Evolutionary conservation across 1,140 invertebrate genomes (phyloP).

Genomic region (Meloidogyne floridensis): DNA sequence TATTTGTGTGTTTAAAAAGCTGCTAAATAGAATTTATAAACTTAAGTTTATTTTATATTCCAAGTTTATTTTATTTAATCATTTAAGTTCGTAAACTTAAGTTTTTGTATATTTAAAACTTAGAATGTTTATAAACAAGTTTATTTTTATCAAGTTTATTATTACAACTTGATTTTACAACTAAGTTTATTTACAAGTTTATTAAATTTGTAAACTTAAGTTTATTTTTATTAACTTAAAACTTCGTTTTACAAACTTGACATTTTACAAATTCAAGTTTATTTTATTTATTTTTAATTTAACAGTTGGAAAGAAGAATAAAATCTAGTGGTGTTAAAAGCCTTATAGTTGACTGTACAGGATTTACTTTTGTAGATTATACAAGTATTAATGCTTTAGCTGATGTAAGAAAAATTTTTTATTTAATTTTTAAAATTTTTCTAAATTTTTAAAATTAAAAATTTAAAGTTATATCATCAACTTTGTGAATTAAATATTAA

Average conservation of each 20-base stretch:
- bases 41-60: not conserved
- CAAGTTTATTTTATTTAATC: too few species aligned
- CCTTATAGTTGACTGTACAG: slow-evolving; percentile 56
- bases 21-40: not conserved
- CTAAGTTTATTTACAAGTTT: too few species aligned
- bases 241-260: too few species aligned
- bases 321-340: slow-evolving; percentile 42
- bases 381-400: slow-evolving; percentile 48
- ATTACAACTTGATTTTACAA: too few species aligned
- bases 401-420: slow-evolving; percentile 40
- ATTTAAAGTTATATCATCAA: slow-evolving; percentile 50
- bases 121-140: too few species aligned
- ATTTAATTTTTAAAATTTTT: not conserved
- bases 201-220: too few species aligned
- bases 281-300: too few species aligned
- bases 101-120: too few species aligned
- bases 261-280: too few species aligned
- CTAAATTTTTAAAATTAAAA: not conserved
- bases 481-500: slow-evolving; percentile 42
- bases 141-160: too few species aligned
- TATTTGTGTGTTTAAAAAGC: not conserved
- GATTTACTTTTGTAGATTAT: slow-evolving; percentile 61
- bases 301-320: not conserved
- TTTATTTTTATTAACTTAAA: too few species aligned
- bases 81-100: too few species aligned